phyloP scores from a whole-genome alignment of 2,113 vertebrate genomes.

The Callionymus lyra region DNA sequence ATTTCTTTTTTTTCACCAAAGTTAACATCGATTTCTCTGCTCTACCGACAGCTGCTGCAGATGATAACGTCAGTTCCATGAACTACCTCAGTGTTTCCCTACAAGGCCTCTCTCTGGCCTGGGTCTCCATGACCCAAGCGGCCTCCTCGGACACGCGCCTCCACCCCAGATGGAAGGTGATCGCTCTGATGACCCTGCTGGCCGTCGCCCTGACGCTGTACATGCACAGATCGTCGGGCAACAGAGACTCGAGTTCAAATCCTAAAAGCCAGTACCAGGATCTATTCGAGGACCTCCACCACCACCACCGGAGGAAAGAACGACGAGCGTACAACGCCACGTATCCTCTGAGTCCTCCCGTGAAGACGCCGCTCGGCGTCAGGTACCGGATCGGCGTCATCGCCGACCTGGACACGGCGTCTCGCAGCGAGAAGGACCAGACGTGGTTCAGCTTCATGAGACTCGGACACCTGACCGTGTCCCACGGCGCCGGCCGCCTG shows the following conservation, averaged over 20 bases:
- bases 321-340: conserved; percentile 78
- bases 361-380: conserved; percentile 65
- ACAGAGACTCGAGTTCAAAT: conserved; percentile 10
- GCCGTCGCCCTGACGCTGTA: conserved; percentile 70
- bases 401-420: conserved; percentile 80
- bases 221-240: conserved; percentile 58
- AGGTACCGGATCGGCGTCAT: conserved; percentile 81
- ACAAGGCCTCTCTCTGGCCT: conserved; percentile 70
- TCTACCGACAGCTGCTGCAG: conserved; percentile 46
- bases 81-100: conserved; percentile 70
- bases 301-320: background rate
- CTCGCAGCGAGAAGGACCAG: conserved; percentile 65
- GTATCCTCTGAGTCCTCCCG: conserved; percentile 76
- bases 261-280: background rate
- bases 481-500: conserved; percentile 70
- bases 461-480: conserved; percentile 77
- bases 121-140: conserved; percentile 75
- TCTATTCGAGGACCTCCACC: conserved; percentile 2
- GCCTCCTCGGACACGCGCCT: conserved; percentile 74
- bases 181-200: conserved; percentile 56
- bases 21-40: background rate
- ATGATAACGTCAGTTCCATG: conserved; percentile 72
- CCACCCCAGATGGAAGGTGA: conserved; percentile 80
- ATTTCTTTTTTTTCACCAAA: too few species aligned
- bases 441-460: conserved; percentile 92